These are phyloP conservation scores for Eumaeus atala DNA, from an alignment of 1,140 invertebrate genomes.

Conservation along the genomic window DNA sequence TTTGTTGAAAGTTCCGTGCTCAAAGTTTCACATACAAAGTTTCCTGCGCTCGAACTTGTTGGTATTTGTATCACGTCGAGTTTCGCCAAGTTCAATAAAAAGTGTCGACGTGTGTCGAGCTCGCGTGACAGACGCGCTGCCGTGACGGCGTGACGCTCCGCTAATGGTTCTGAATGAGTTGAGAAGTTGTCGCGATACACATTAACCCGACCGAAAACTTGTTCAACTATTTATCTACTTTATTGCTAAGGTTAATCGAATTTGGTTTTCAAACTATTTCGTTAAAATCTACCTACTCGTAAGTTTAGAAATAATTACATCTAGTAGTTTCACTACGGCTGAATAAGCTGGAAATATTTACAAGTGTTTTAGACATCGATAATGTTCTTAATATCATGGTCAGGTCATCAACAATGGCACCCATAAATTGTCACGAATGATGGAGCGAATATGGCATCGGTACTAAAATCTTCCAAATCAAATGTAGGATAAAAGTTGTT, in stretches of 20 bases:
- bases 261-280: neutral
- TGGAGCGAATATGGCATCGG: too few relatives aligned
- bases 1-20: neutral
- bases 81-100: constrained; percentile 1
- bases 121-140: neutral
- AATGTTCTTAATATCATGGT: too few relatives aligned
- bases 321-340: too few relatives aligned
- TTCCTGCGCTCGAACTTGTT: constrained; percentile 1
- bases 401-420: too few relatives aligned
- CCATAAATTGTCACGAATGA: too few relatives aligned
- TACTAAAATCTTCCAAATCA: too few relatives aligned
- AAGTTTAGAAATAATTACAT: too few relatives aligned
- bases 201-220: neutral
- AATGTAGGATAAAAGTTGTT: too few relatives aligned
- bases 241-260: neutral
- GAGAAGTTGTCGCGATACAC: neutral
- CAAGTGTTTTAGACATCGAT: too few relatives aligned
- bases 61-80: constrained; percentile 6
- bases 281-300: neutral
- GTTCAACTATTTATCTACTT: neutral
- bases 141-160: neutral
- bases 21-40: constrained; percentile 3
- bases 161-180: neutral
- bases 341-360: too few relatives aligned
- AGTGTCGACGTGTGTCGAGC: constrained; percentile 4